Conservation (phyloP, 2,113 vertebrate genomes). For the Lamprotornis superbus region DNA sequence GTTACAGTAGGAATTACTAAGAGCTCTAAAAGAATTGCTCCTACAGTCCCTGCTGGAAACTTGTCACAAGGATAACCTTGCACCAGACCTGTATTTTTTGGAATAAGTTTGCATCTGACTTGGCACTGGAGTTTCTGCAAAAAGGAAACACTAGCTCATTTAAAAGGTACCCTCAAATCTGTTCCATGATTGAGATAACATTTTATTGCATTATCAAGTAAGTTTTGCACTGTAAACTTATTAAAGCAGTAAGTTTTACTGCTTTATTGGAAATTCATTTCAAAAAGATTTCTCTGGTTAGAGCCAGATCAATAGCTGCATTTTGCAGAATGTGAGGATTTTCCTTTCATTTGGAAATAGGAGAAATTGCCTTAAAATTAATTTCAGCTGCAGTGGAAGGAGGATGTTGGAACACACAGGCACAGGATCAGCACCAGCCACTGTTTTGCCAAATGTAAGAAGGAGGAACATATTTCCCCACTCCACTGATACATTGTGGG, state of each 20-base stretch:
- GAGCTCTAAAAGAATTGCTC: neutral
- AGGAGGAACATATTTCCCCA: neutral
- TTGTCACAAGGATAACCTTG: neutral
- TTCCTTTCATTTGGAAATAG: neutral
- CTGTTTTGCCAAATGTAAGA: neutral
- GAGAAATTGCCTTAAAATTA: neutral
- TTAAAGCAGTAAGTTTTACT: conserved; percentile 13
- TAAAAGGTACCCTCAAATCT: neutral
- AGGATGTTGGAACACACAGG: neutral
- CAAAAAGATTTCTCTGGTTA: conserved; percentile 23
- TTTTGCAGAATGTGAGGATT: conserved; percentile 31
- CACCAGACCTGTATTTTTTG: neutral
- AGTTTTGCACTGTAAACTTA: conserved; percentile 23
- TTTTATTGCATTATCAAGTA: conserved; percentile 1
- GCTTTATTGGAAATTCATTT: conserved; percentile 38
- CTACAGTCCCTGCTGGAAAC: neutral
- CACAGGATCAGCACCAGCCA: neutral
- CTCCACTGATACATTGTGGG: neutral
- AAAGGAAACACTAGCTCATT: neutral
- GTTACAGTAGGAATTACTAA: neutral
- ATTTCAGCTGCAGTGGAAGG: neutral
- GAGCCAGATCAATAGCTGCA: conserved; percentile 2
- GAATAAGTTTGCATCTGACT: neutral
- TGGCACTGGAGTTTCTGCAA: neutral
- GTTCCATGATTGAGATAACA: neutral